Conservation (phyloP, 2,888 invertebrate species). For the Pseudanteris insignis region DNA sequence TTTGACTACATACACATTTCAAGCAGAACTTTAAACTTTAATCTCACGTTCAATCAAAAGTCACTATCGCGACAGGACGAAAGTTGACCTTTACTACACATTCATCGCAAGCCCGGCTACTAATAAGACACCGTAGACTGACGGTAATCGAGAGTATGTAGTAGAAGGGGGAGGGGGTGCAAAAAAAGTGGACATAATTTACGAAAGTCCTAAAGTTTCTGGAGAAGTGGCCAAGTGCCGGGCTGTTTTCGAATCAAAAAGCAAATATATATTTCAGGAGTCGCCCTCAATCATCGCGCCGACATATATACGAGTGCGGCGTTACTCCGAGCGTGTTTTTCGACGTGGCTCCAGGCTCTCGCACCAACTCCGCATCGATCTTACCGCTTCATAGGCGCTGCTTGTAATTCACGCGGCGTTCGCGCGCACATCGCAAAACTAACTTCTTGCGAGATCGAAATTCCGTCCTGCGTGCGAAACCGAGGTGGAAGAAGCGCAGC, state of each 20-base stretch:
- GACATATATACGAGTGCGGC: conserved; percentile 34
- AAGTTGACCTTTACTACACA: conserved; percentile 1
- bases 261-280: conserved; percentile 30
- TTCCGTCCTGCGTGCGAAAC: conserved; percentile 27
- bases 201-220: too few species aligned
- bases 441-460: conserved; percentile 39
- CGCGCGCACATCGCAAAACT: conserved; percentile 50
- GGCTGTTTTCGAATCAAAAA: conserved; percentile 30
- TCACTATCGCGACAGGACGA: background rate
- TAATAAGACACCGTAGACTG: background rate
- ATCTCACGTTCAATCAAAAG: background rate
- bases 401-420: conserved; percentile 50
- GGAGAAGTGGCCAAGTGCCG: conserved; percentile 18
- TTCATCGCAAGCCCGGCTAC: background rate
- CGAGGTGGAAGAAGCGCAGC: conserved; percentile 21
- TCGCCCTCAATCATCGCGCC: conserved; percentile 28
- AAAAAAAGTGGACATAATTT: too few species aligned
- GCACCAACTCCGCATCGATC: conserved; percentile 43
- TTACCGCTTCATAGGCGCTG: conserved; percentile 41
- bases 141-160: too few species aligned
- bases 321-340: conserved; percentile 28
- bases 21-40: too few species aligned
- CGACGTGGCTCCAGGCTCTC: conserved; percentile 27
- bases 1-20: too few species aligned
- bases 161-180: too few species aligned